phyloP scores from a whole-genome alignment of 2,113 vertebrate genomes.

The Corythaixoides concolor region DNA sequence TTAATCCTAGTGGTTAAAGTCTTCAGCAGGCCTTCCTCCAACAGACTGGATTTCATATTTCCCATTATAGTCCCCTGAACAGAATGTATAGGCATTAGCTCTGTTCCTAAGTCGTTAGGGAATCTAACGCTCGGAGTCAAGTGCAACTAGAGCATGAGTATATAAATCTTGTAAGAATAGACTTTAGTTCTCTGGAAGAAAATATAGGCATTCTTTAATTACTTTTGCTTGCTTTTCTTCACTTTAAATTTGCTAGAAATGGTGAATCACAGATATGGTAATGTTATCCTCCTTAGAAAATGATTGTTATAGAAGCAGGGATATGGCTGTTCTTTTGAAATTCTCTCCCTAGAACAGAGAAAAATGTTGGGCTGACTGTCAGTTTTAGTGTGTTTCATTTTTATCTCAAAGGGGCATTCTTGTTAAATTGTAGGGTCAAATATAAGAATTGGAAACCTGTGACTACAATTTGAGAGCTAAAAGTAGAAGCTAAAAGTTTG shows the following conservation, averaged over 20 bases:
- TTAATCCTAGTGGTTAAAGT: not conserved
- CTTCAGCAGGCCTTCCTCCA: not conserved
- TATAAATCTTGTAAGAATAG: not conserved
- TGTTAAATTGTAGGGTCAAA: not conserved
- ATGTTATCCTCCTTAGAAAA: not conserved
- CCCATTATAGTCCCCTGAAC: not conserved
- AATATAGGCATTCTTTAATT: slow-evolving; percentile 8
- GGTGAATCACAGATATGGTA: not conserved
- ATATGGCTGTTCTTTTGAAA: slow-evolving; percentile 7
- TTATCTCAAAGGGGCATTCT: not conserved
- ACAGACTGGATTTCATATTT: not conserved
- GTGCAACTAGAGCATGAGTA: not conserved
- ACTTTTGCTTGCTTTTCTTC: slow-evolving; percentile 9
- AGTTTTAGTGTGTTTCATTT: not conserved
- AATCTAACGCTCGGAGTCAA: not conserved
- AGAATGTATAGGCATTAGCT: not conserved
- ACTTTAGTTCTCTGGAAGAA: not conserved
- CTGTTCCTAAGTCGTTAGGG: not conserved
- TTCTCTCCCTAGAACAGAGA: not conserved
- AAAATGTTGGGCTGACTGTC: not conserved
- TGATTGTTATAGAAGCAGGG: not conserved
- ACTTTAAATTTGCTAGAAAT: not conserved
- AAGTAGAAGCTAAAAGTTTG: not conserved
- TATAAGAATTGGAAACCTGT: not conserved
- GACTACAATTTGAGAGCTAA: not conserved